Evolutionary conservation across 1,140 invertebrate genomes (phyloP), one percentile per base, ranked within the genome.

Genomic region (Caenorhabditis brenneri): DNA sequence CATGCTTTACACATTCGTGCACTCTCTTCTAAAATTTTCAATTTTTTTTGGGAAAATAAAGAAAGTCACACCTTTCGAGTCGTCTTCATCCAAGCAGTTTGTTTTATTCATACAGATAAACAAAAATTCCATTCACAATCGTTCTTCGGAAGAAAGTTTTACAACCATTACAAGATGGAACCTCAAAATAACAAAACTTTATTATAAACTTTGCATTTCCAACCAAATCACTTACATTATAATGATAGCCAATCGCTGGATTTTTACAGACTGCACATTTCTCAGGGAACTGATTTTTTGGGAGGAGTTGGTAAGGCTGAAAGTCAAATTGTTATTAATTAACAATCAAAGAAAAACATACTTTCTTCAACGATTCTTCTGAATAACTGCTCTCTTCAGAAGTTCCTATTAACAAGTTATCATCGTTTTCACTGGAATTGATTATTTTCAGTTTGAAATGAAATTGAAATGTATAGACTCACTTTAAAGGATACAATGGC

Each of bases 91-190:
- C 58, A 65, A 36, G 36, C 58, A 65, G 19, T 65, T 65, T 19
- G 7, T 65, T 16, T 33, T 16, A 22, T 65, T 65, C 58, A 65
- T 65, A 19, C 58, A 65, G 7, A 65, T 65, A 36, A 65, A 65
- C 36, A 16, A 31, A n/a, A 7, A 19, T 65, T 19, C 58, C 58
- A 19, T 65, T 65, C 10, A 65, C 29, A n/a, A 65, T 65, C 4
- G 58, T 65, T 65, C 58, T 33, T 9, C 58, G 58, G 10, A 65
- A 65, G 19, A 65, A 65, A 3, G 58, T 65, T 65, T 65, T 65
- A 33, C 58, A 65, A 16, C 58, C 58, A 36, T 65, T 65, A 19
- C 58, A 65, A 5, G 58, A 65, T 19, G 58, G 58, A 33, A 65
- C 58, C 58, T 65, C 16, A 22, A 65, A 65, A 19, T 24, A 12